phyloP scores from a whole-genome alignment of 2,888 invertebrate species.

The Eledone cirrhosa region DNA sequence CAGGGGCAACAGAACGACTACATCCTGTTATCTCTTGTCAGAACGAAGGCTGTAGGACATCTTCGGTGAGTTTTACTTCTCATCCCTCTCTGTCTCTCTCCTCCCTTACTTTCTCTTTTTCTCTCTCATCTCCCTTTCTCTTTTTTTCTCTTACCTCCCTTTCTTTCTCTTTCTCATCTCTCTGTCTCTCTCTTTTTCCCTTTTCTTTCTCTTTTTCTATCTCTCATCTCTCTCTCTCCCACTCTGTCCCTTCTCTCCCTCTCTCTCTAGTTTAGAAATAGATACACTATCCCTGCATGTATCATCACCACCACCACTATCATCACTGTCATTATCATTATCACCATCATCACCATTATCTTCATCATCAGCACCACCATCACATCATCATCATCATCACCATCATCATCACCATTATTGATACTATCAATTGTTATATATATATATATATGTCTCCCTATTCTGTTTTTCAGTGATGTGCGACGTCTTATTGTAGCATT shows the following conservation, averaged over 20 bases:
- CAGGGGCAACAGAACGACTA: constrained; percentile 99
- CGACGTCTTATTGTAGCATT: constrained; percentile 96
- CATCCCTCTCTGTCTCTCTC: neutral
- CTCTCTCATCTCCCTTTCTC: neutral
- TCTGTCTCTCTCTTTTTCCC: neutral
- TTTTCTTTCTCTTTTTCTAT: neutral
- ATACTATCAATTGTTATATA: neutral
- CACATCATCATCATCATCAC: too few relatives aligned
- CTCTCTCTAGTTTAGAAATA: neutral
- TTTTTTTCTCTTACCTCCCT: neutral
- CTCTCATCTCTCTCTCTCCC: neutral
- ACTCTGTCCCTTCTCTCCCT: neutral
- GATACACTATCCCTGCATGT: too few relatives aligned
- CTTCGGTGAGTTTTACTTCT: constrained; percentile 72
- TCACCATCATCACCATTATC: too few relatives aligned
- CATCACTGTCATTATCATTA: too few relatives aligned
- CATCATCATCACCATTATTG: too few relatives aligned
- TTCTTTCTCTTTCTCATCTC: too few relatives aligned
- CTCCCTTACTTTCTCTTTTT: neutral
- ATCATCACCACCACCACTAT: too few relatives aligned
- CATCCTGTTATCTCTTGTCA: constrained; percentile 92
- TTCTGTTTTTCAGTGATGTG: constrained; percentile 75
- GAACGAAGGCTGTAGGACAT: constrained; percentile 97
- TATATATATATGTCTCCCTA: neutral
- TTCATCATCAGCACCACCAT: too few relatives aligned